These are phyloP conservation scores for Stomatorhinus walkeri DNA, from an alignment of 2,797 vertebrate species.

Conservation along the genomic window DNA sequence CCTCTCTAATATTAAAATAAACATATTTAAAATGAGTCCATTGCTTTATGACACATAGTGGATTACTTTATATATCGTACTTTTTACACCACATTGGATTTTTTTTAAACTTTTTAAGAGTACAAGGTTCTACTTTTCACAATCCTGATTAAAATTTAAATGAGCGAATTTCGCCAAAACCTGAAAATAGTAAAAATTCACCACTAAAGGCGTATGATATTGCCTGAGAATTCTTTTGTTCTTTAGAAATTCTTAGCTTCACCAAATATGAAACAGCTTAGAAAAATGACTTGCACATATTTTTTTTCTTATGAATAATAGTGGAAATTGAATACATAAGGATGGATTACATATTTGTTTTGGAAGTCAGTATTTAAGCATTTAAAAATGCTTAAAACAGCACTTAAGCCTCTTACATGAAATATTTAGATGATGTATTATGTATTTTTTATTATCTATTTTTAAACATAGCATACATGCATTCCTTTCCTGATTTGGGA, in stretches of 20 bases:
- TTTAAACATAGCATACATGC: neutral
- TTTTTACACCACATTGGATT: neutral
- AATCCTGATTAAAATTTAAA: neutral
- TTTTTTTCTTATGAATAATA: neutral
- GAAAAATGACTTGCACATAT: neutral
- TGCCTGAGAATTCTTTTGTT: constrained; percentile 2
- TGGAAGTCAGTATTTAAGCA: neutral
- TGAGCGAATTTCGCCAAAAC: neutral
- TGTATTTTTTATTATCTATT: neutral
- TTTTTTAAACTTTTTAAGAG: neutral
- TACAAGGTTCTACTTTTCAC: neutral
- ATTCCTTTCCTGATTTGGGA: neutral
- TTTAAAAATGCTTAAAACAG: neutral
- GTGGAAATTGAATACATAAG: neutral
- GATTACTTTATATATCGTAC: neutral
- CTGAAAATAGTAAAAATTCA: neutral
- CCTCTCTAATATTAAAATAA: neutral
- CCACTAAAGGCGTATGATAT: neutral
- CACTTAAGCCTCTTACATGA: neutral
- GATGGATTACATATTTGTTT: neutral
- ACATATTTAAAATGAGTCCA: neutral
- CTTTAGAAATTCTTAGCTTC: neutral
- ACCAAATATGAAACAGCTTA: neutral
- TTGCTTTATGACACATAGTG: neutral
- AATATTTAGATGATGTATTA: neutral